phyloP scores from a whole-genome alignment of 2,797 vertebrate genomes.

The Halcyon badia region DNA sequence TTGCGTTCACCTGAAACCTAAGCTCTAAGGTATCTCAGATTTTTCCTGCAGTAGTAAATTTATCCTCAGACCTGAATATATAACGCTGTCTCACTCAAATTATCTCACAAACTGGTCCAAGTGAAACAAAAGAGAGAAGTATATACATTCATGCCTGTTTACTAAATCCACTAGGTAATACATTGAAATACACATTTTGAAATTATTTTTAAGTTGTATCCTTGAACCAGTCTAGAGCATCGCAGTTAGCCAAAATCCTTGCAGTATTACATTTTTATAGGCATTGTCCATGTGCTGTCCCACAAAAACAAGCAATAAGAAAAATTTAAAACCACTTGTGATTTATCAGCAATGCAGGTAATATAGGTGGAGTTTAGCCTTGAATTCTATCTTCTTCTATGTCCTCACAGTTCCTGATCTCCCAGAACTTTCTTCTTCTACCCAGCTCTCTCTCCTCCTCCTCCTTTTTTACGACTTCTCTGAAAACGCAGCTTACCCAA shows the following conservation, averaged over 20 bases:
- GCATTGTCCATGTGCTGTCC: background rate
- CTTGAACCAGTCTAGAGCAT: background rate
- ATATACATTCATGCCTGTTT: background rate
- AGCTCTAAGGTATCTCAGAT: background rate
- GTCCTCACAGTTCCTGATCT: background rate
- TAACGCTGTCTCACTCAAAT: background rate
- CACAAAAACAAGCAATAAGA: background rate
- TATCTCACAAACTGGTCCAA: background rate
- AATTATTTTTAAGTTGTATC: background rate
- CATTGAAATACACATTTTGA: background rate
- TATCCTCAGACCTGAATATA: background rate
- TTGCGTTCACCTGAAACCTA: background rate
- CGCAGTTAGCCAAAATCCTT: background rate
- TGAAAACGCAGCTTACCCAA: background rate
- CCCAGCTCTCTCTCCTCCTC: background rate
- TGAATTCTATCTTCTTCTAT: background rate
- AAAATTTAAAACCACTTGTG: background rate
- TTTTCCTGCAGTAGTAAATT: background rate
- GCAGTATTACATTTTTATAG: background rate
- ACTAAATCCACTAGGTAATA: background rate
- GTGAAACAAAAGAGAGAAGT: background rate
- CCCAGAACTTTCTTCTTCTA: background rate
- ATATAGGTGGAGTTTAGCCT: background rate
- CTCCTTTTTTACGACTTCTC: background rate
- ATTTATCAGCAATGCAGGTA: background rate